A percentile compares a stretch with the other conserved stretches of the same genome.
Evolutionary conservation across 2,113 vertebrate genomes (phyloP).

Genomic region (Oxygymnocypris stewartii): DNA sequence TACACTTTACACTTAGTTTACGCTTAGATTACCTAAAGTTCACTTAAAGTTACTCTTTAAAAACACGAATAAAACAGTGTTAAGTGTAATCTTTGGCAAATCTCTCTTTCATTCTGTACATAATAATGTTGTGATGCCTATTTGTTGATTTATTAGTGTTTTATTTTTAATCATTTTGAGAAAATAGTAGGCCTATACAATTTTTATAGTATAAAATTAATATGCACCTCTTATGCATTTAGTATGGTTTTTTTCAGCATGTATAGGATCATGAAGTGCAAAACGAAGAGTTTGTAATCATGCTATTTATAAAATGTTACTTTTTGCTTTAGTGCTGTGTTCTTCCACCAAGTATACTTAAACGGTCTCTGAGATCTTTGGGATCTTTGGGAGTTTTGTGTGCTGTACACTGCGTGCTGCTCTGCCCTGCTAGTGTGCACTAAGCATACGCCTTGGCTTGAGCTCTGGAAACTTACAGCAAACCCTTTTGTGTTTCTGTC

Average conservation of each 20-base stretch:
- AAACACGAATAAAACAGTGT: no score
- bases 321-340: neutral
- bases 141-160: no score
- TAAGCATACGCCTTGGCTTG: slow-evolving; percentile 51
- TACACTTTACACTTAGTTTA: no score
- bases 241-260: neutral
- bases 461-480: slow-evolving; percentile 59
- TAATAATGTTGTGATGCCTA: no score
- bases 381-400: slow-evolving; percentile 18
- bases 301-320: neutral
- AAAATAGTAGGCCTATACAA: no score
- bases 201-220: no score
- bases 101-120: no score
- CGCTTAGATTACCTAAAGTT: no score
- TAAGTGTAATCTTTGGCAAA: no score
- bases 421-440: slow-evolving; percentile 52
- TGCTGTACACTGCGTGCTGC: slow-evolving; percentile 46
- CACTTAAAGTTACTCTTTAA: no score
- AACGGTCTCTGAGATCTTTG: neutral
- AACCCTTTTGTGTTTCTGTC: slow-evolving; percentile 57
- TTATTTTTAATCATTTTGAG: no score
- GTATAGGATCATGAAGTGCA: neutral
- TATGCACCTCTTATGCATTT: no score
- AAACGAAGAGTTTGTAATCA: neutral
- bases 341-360: neutral